Percentiles rank a stretch among this genome's conserved stretches.
Conservation (phyloP, 2,113 vertebrate genomes). For the Megalops atlanticus region DNA sequence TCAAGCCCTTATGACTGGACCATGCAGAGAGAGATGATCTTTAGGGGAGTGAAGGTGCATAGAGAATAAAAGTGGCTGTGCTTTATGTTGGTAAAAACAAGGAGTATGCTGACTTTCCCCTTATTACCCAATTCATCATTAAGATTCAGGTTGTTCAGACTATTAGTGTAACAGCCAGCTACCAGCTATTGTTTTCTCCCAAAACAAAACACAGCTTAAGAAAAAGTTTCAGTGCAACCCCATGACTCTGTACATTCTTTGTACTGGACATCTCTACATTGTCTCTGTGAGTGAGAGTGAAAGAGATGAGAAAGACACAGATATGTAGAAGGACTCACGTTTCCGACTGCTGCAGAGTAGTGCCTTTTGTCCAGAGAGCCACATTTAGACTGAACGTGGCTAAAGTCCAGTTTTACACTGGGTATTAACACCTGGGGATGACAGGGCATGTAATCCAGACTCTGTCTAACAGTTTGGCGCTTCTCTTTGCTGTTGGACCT, state of each 20-base stretch:
- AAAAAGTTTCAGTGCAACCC: not conserved
- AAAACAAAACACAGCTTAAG: not conserved
- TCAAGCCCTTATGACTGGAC: not conserved
- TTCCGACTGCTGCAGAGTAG: conserved; percentile 61
- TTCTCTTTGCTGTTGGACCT: not conserved
- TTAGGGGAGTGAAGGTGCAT: not conserved
- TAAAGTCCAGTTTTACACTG: conserved; percentile 71
- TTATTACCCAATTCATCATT: not conserved
- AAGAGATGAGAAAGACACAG: conserved; percentile 17
- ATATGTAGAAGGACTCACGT: conserved; percentile 60
- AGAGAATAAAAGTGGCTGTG: too few species aligned
- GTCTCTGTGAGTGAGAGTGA: not conserved
- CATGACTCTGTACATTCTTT: not conserved
- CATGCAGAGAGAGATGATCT: not conserved
- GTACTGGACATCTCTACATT: not conserved
- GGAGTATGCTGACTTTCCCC: not conserved
- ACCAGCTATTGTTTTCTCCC: not conserved
- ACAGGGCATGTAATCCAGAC: conserved; percentile 43
- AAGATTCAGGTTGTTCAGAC: not conserved
- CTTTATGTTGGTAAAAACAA: not conserved
- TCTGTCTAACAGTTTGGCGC: conserved; percentile 7
- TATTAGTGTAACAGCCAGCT: not conserved
- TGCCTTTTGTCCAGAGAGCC: conserved; percentile 70
- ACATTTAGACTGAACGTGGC: conserved; percentile 70
- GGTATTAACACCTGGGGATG: conserved; percentile 68